Evolutionary conservation across 2,113 vertebrate genomes (phyloP), one percentile per base, ranked within the genome.

Genomic region (Percina caprodes): DNA sequence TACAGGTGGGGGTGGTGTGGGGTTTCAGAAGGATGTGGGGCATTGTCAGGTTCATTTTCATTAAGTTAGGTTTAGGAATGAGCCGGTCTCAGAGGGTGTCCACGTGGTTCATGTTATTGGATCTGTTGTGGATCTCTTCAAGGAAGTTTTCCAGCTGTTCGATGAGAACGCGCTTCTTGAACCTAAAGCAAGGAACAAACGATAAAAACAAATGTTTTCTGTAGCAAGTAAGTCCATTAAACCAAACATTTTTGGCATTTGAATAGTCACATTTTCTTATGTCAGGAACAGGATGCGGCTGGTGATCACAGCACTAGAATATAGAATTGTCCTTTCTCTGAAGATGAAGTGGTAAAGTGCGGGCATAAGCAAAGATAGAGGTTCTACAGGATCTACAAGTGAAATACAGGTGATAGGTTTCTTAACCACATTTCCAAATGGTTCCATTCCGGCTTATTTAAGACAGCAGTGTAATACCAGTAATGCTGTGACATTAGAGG

Each of bases 111-210:
- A 97, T 94, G 89, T 95, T 96, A 85, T 94, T 96, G 70, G 97
- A 95, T 95, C 97, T 95, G 89, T 92, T 96, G 93, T 99, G 97
- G 90, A 99, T 97, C 94, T 99, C 97, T 84, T 99, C 97, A 63
- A 99, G 94, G 92, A 98, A 97, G 90, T 95, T 96, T 91, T 99
- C 97, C 82, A 99, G 95, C 84, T 99, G 97, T 94, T 99, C 97
- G 79, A 99, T 98, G 89, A 99, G 95, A 95, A 99, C 97, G 67
- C 97, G 93, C 88, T 98, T 99, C 94, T 99, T 99, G 95, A 99
- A 99, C 93, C 98, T 99, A 92, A 61, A 23, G 85, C 73, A 76
- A 39, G 86, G 35, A 13, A 39, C 8, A 55, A 69, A 76, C 1
- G 1, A 62, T 1, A 65, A 13, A 45, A 39, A 26, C 3, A 30